Percentiles rank a stretch among this genome's conserved stretches.
These are phyloP conservation scores for Hipposideros larvatus DNA, from an alignment of 2,797 vertebrate genomes.

Conservation along the genomic window DNA sequence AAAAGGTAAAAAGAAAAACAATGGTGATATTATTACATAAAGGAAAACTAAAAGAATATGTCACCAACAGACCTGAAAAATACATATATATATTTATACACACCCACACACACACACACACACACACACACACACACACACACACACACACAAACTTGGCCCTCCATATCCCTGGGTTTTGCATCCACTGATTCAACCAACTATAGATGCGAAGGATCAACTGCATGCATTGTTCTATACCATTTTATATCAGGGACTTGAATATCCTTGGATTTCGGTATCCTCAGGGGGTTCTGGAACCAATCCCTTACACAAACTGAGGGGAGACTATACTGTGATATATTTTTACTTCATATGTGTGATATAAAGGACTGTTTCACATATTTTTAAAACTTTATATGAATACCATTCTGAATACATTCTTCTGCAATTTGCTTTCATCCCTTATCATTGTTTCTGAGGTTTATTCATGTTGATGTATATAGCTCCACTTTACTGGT, in stretches of 20 bases:
- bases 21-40: no score
- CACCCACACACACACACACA: no score
- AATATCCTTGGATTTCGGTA: neutral
- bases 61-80: no score
- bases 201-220: neutral
- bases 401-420: neutral
- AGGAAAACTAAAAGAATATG: no score
- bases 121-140: no score
- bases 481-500: neutral
- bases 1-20: no score
- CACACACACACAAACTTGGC: no score
- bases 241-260: neutral
- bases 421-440: slow-evolving; percentile 10
- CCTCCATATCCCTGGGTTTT: neutral
- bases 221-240: neutral
- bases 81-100: no score
- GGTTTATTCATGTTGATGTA: neutral
- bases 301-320: neutral
- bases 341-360: neutral
- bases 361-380: neutral
- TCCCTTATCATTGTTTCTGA: neutral
- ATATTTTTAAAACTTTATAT: slow-evolving; percentile 8
- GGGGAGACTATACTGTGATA: neutral
- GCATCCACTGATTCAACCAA: neutral
- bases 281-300: neutral